These are phyloP conservation scores for Amphiprion clarkii DNA, from an alignment of 2,797 vertebrate species.

Conservation along the genomic window DNA sequence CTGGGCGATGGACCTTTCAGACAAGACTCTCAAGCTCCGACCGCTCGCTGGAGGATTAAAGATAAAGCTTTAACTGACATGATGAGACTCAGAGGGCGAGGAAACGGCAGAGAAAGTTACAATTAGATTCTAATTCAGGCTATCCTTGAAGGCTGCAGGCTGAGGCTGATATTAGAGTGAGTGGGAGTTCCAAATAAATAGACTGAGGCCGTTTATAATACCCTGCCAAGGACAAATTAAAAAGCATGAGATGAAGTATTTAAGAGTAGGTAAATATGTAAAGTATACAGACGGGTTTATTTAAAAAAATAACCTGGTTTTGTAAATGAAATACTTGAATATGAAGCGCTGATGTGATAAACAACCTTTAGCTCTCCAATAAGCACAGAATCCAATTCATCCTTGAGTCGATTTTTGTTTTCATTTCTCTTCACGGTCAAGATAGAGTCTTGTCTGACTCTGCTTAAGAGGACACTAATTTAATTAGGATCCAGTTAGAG, in stretches of 20 bases:
- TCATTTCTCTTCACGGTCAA: slow-evolving; percentile 54
- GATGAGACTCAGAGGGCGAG: slow-evolving; percentile 41
- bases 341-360: neutral
- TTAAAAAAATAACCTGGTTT: neutral
- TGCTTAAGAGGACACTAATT: slow-evolving; percentile 66
- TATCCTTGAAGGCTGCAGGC: slow-evolving; percentile 23
- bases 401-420: slow-evolving; percentile 47
- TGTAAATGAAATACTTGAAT: slow-evolving; percentile 2
- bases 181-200: slow-evolving; percentile 8
- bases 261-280: neutral
- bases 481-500: slow-evolving; percentile 55
- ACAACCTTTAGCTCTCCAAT: slow-evolving; percentile 19
- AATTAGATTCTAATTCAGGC: slow-evolving; percentile 23
- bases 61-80: slow-evolving; percentile 47
- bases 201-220: slow-evolving; percentile 21
- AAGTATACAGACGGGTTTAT: neutral
- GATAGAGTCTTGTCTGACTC: slow-evolving; percentile 50
- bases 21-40: slow-evolving; percentile 37
- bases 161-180: slow-evolving; percentile 17
- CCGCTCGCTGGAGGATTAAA: slow-evolving; percentile 57
- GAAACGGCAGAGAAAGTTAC: slow-evolving; percentile 26
- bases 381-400: slow-evolving; percentile 50
- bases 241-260: neutral
- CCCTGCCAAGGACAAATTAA: slow-evolving; percentile 1
- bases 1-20: slow-evolving; percentile 57